Conservation (phyloP, 2,888 invertebrate species). For the Drosophila imparisetae region DNA sequence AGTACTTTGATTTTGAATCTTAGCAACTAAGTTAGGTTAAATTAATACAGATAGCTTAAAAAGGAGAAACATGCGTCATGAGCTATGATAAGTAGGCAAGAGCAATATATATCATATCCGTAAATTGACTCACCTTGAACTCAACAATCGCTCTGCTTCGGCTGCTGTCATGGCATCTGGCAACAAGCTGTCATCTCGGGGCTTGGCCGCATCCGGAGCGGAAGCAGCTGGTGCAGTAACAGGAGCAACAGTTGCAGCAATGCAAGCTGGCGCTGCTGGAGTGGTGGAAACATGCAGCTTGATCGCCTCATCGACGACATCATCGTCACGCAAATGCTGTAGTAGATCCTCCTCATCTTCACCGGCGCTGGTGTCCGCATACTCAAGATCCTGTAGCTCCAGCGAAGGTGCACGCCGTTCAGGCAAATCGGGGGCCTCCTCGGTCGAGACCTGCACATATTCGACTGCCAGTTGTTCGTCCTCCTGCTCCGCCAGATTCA, state of each 20-base stretch:
- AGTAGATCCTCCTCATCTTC: constrained; percentile 85
- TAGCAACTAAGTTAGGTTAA: not conserved
- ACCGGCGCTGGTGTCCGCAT: constrained; percentile 86
- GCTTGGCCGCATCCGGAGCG: constrained; percentile 29
- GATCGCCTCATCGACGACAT: constrained; percentile 60
- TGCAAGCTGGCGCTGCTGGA: constrained; percentile 1
- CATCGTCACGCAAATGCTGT: constrained; percentile 83
- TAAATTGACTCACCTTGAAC: constrained; percentile 88
- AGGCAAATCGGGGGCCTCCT: constrained; percentile 60
- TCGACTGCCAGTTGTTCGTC: constrained; percentile 63
- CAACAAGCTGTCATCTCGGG: constrained; percentile 83
- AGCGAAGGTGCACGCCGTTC: constrained; percentile 82
- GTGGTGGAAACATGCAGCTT: constrained; percentile 42
- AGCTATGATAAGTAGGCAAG: not conserved
- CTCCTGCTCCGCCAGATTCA: constrained; percentile 41
- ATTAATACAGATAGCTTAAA: not conserved
- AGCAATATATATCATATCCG: constrained; percentile 1
- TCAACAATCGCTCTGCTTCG: constrained; percentile 94
- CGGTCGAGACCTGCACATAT: constrained; percentile 47
- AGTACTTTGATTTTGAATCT: not conserved
- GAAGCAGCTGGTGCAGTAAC: constrained; percentile 2
- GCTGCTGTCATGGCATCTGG: constrained; percentile 91
- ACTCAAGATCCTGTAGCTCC: constrained; percentile 86
- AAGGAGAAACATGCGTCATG: not conserved
- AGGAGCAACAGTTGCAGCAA: not conserved